Evolutionary conservation across 2,888 invertebrate species (phyloP), one percentile per base, ranked within the genome.

Genomic region (Endotricha flammealis): DNA sequence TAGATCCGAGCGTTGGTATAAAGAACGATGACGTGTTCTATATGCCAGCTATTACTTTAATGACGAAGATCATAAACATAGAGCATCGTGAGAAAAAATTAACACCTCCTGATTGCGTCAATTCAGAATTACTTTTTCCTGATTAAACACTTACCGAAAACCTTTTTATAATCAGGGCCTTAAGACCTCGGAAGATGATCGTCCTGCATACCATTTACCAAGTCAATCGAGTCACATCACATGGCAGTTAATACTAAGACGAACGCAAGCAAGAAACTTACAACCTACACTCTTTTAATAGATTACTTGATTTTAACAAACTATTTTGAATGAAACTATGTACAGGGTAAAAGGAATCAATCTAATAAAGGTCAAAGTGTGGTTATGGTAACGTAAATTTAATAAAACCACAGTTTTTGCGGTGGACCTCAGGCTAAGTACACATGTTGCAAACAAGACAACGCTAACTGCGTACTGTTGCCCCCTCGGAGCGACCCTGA

Each of bases 401-500:
- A 57, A 60, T 56, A 61, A 58, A 52, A 48, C 40, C 41, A 43
- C 45, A 42, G 46, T 64, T 64, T 64, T 63, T 62, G 50, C 55
- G 52, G 41, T 36, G 53, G 53, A 51, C 53, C 49, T 48, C 48
- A 54, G 53, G 53, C 53, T 53, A 47, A 51, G 56, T 50, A 57
- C 62, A 63, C 50, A 57, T 64, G 64, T 55, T 53, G 42, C 42
- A 37, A 23, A 32, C 31, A 42, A 36, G 50, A 47, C 42, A 51
- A 53, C 57, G 49, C 61, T 60, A 64, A 62, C 58, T 57, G 48
- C 58, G 55, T 62, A 62, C 43, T 48, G 47, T 42, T 60, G 67
- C 62, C 64, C 67, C 67, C 64, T 48, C 63, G 39, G 50, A 46
- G 60, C 52, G 79, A 48, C 82, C 80, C 46, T 81, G 80, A 80